phyloP scores from a whole-genome alignment of 1,140 invertebrate species.

The Helicoverpa zea region DNA sequence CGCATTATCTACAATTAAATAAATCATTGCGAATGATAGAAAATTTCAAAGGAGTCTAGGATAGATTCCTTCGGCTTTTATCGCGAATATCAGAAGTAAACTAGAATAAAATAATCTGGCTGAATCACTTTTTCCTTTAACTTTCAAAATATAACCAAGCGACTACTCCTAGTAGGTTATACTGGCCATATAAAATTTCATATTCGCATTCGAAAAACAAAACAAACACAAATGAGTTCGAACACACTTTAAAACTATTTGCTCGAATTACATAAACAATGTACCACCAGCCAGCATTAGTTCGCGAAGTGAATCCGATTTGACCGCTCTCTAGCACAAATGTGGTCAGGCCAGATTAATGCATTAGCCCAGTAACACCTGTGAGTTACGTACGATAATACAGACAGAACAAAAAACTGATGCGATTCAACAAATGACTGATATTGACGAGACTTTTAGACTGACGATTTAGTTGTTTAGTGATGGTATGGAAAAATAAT shows the following conservation, averaged over 20 bases:
- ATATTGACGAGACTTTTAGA: constrained; percentile 12
- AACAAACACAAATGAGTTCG: neutral
- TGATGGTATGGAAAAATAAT: too few relatives aligned
- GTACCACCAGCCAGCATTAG: neutral
- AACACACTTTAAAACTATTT: neutral
- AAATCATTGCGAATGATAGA: too few relatives aligned
- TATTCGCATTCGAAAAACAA: too few relatives aligned
- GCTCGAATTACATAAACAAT: neutral
- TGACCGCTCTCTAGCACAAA: neutral
- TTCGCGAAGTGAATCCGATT: neutral
- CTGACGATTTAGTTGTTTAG: neutral
- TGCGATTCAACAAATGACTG: neutral
- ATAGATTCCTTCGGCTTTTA: too few relatives aligned
- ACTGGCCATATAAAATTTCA: too few relatives aligned
- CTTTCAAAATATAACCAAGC: too few relatives aligned
- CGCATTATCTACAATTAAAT: too few relatives aligned
- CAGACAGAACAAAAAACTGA: constrained; percentile 8
- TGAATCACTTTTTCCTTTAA: too few relatives aligned
- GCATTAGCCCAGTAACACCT: neutral
- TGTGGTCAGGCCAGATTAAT: constrained; percentile 1
- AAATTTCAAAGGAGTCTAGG: too few relatives aligned
- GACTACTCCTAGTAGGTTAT: too few relatives aligned
- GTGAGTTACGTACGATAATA: constrained; percentile 6
- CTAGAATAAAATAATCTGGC: too few relatives aligned
- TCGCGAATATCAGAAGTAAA: too few relatives aligned